Evolutionary conservation across 2,888 invertebrate species (phyloP).

Genomic region (Euplexia lucipara): DNA sequence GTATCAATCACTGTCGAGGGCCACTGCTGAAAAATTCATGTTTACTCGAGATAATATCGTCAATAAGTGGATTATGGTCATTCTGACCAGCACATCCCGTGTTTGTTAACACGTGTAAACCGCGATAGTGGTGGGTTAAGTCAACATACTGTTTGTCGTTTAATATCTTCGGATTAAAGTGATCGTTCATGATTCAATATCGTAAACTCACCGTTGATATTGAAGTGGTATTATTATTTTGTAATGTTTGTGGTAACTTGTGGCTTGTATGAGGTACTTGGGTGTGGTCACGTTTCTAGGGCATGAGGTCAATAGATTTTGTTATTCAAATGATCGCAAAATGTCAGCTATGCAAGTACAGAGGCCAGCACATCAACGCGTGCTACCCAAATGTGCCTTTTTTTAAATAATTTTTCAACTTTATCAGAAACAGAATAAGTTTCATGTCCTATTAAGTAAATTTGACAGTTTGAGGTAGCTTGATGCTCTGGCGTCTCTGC

Average conservation of each 20-base stretch:
- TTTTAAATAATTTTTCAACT: too few relatives aligned
- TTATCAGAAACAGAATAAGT: too few relatives aligned
- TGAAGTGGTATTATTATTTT: constrained; percentile 52
- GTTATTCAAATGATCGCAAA: background rate
- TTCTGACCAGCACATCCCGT: constrained; percentile 71
- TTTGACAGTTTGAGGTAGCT: too few relatives aligned
- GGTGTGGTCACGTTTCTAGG: too few relatives aligned
- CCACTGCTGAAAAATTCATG: constrained; percentile 59
- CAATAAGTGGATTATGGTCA: constrained; percentile 85
- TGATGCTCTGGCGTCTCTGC: too few relatives aligned
- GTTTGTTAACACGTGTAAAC: constrained; percentile 84
- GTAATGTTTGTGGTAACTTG: constrained; percentile 46
- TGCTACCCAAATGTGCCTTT: too few relatives aligned
- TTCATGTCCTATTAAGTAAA: background rate
- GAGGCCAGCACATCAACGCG: too few relatives aligned
- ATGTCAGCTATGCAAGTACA: too few relatives aligned
- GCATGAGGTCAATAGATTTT: background rate
- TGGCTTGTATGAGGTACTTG: constrained; percentile 9
- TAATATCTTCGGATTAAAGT: constrained; percentile 66
- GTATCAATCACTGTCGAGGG: constrained; percentile 79
- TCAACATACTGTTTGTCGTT: constrained; percentile 62
- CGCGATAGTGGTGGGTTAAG: constrained; percentile 59
- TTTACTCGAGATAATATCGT: constrained; percentile 78
- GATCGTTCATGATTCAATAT: constrained; percentile 61
- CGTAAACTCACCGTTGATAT: constrained; percentile 39